Percentiles rank a stretch among this genome's conserved stretches.
Evolutionary conservation across 2,797 vertebrate genomes (phyloP).

Genomic region (Chloroceryle amazona): DNA sequence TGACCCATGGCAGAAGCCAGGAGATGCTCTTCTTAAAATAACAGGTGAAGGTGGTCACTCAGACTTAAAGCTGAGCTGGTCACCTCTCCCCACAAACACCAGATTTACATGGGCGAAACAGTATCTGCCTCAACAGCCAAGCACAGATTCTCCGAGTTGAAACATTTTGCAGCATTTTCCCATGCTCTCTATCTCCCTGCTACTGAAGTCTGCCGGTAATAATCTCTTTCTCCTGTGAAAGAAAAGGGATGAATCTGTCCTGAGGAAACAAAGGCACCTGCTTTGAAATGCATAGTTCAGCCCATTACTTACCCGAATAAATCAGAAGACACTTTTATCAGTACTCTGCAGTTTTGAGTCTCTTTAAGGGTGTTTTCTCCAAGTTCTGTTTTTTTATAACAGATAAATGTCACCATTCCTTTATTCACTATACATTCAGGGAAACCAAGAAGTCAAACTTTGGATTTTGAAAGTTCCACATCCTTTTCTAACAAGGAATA

Average conservation of each 20-base stretch:
- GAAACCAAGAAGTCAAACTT: neutral
- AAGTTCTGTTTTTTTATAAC: neutral
- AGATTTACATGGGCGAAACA: neutral
- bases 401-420: neutral
- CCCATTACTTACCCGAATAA: neutral
- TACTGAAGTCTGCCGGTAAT: neutral
- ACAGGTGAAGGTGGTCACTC: neutral
- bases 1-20: neutral
- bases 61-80: neutral
- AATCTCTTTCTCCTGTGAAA: neutral
- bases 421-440: neutral
- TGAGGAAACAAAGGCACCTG: neutral
- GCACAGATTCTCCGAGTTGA: neutral
- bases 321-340: neutral
- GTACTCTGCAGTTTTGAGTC: neutral
- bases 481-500: neutral
- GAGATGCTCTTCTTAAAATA: neutral
- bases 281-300: neutral
- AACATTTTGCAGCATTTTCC: neutral
- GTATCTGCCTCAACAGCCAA: neutral
- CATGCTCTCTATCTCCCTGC: neutral
- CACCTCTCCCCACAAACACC: neutral
- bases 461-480: neutral
- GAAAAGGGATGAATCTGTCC: neutral
- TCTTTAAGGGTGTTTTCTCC: neutral